Percentiles rank a stretch among this genome's conserved stretches.
Conservation (phyloP, 2,888 invertebrate species). For the Vanessa cardui region DNA sequence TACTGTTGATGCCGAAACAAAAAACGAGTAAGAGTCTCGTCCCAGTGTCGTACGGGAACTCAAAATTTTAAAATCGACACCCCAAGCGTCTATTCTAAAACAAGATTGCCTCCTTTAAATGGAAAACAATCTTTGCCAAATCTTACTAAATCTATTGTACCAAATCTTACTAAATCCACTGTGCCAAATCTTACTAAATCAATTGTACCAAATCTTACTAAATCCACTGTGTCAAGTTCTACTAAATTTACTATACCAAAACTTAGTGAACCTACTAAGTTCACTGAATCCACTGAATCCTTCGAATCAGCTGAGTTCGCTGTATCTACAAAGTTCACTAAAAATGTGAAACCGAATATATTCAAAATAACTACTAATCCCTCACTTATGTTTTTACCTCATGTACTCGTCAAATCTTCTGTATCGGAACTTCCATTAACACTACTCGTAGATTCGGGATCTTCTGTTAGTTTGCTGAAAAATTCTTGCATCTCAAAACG, state of each 20-base stretch:
- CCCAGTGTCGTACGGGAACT: conserved; percentile 28
- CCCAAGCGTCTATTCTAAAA: neutral
- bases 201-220: too few relatives aligned
- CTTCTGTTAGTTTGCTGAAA: conserved; percentile 29
- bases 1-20: conserved; percentile 9
- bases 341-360: neutral
- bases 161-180: too few relatives aligned
- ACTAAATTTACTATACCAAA: neutral
- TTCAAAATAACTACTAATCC: neutral
- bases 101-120: neutral
- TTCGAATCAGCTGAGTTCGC: too few relatives aligned
- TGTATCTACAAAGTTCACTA: too few relatives aligned
- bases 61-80: conserved; percentile 12
- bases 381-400: conserved; percentile 6
- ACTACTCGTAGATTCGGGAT: conserved; percentile 34
- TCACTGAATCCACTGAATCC: too few relatives aligned
- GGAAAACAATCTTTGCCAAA: too few relatives aligned
- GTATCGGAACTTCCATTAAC: conserved; percentile 24
- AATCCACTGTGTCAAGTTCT: too few relatives aligned
- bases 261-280: neutral
- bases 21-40: conserved; percentile 27
- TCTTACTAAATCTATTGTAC: too few relatives aligned
- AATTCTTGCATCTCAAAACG: too few relatives aligned
- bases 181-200: too few relatives aligned
- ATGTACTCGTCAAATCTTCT: conserved; percentile 10